Percentiles rank a stretch among this genome's conserved stretches.
Evolutionary conservation across 2,888 invertebrate genomes (phyloP).

Genomic region (Ischnura elegans): DNA sequence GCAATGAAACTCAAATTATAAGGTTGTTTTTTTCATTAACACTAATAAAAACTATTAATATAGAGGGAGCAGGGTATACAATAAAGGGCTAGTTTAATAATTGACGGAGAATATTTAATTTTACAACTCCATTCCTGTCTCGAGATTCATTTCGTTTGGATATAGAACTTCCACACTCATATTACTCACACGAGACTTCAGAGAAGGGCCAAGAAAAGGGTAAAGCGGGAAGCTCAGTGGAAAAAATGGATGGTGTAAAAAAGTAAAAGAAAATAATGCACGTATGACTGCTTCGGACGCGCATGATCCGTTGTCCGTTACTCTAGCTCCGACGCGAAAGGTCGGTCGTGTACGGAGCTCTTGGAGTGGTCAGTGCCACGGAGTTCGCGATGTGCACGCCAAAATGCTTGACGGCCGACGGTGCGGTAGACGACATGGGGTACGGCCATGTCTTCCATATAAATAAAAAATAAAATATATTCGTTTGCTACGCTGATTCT

Average conservation of each 20-base stretch:
- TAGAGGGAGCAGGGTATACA: no score
- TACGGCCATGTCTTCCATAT: not conserved
- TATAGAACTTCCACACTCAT: not conserved
- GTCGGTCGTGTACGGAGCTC: constrained; percentile 23
- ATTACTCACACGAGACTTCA: not conserved
- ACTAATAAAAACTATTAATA: no score
- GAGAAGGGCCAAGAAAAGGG: not conserved
- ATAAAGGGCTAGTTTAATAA: no score
- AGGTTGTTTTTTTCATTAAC: no score
- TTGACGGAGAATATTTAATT: no score
- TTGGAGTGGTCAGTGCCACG: constrained; percentile 62
- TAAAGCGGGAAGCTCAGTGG: not conserved
- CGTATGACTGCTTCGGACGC: constrained; percentile 50
- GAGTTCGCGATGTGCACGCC: constrained; percentile 47
- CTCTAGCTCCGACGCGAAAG: not conserved
- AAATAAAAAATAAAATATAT: no score
- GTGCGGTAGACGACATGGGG: not conserved
- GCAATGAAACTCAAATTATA: no score
- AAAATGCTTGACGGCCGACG: constrained; percentile 34
- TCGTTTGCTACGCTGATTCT: no score
- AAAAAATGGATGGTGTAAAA: not conserved
- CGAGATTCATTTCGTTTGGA: not conserved
- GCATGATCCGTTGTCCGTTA: constrained; percentile 47
- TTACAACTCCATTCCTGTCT: not conserved
- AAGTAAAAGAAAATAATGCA: constrained; percentile 31